Base-by-base conservation (phyloP, 2,113 vertebrate genomes). In the Accipiter cooperii region DNA sequence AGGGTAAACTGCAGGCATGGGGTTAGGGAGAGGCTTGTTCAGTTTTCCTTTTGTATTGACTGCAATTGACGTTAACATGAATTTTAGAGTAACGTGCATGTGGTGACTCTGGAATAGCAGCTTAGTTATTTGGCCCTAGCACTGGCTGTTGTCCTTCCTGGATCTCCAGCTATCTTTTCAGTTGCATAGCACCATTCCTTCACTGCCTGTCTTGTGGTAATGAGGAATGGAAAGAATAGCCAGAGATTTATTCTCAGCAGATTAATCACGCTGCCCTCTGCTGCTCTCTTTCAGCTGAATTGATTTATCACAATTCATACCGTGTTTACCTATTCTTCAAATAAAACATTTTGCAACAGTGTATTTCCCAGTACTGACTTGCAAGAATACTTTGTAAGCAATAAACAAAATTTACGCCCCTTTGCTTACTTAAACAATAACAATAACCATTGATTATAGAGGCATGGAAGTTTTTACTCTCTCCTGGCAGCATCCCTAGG, bases 201-300 rank as follows among this genome's bases (percentile, higher is more conserved):
- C 29, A 4, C 44, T 51, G 20, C 63, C 65, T 73, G 46, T 38
- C 36, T 42, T 36, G 40, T 44, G 40, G 36, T 79, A 73, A 65
- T 65, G 84, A 76, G 44, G 68, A 92, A 34, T n/a, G 46, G 29
- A 57, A 82, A 73, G 76, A 90, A 84, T 33, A 92, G 69, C 51
- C 47, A 58, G 65, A 79, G 77, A 81, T 94, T 66, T 89, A 64
- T 47, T 82, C 87, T 87, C 57, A 46, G 77, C 80, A 65, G 77
- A 82, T 94, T 85, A 91, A 96, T 93, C 60, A 75, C 80, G 89
- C 74, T 95, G 91, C 93, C 89, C 91, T 94, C 91, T 96, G 58
- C 87, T 95, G 89, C 93, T 88, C 7, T 64, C 13, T 79, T 89
- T 85, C 58, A 92, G 61, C 66, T 70, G 55, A 79, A 47, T 46